A percentile compares a stretch with the other conserved stretches of the same genome.
Conservation (phyloP, 2,113 vertebrate genomes). For the Eclectus roratus region DNA sequence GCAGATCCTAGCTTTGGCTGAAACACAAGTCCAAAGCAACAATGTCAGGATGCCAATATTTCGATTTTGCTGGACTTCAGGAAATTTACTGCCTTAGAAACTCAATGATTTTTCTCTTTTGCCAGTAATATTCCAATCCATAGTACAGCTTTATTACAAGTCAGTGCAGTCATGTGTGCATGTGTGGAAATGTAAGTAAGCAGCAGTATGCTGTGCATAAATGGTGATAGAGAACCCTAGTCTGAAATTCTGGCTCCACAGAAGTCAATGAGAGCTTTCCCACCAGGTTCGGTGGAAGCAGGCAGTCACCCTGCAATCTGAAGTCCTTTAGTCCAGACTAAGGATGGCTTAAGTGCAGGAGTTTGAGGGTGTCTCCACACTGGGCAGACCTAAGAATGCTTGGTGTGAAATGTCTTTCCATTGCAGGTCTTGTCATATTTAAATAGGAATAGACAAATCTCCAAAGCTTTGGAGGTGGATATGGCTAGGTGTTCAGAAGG, state of each 20-base stretch:
- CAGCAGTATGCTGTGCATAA: background rate
- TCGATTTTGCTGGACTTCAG: background rate
- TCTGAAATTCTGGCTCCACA: background rate
- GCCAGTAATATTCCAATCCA: background rate
- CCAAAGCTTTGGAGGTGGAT: background rate
- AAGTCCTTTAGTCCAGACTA: background rate
- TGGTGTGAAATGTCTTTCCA: background rate
- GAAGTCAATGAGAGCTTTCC: background rate
- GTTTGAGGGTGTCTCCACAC: background rate
- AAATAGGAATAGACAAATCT: background rate
- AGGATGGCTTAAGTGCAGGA: background rate
- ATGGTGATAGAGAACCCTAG: background rate
- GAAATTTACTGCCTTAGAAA: background rate
- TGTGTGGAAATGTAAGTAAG: background rate
- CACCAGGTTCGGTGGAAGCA: background rate
- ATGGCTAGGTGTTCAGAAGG: background rate
- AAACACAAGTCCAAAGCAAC: background rate
- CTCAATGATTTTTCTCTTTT: background rate
- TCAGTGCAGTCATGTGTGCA: rapidly evolving
- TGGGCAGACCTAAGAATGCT: background rate
- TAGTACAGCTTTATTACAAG: background rate
- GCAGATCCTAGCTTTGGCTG: background rate
- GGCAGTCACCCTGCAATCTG: background rate
- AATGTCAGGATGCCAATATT: background rate
- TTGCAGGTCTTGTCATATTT: background rate